phyloP scores from a whole-genome alignment of 2,797 vertebrate species.

The Gouania willdenowi region DNA sequence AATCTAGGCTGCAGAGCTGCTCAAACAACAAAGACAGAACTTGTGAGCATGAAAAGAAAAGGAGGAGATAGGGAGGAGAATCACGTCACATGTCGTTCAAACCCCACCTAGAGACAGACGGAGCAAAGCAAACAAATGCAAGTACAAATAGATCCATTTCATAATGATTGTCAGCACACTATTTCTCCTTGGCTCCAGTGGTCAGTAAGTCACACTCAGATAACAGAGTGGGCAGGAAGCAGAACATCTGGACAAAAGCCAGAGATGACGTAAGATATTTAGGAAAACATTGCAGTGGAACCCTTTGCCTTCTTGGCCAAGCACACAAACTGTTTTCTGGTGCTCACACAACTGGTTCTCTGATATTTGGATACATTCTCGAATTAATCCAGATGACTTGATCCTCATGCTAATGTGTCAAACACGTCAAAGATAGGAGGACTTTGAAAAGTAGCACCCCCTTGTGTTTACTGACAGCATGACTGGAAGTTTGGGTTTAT shows the following conservation, averaged over 20 bases:
- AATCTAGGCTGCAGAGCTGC: slow-evolving; percentile 59
- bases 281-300: not conserved
- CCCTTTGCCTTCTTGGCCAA: not conserved
- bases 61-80: slow-evolving; percentile 2
- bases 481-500: too few species aligned
- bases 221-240: slow-evolving; percentile 24
- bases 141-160: too few species aligned
- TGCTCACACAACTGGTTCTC: not conserved
- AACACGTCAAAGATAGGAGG: not conserved
- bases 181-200: not conserved
- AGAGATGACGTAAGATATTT: slow-evolving; percentile 8
- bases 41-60: slow-evolving; percentile 15
- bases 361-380: not conserved
- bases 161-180: too few species aligned
- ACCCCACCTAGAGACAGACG: slow-evolving; percentile 33
- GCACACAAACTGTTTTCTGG: not conserved
- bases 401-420: not conserved
- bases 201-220: not conserved
- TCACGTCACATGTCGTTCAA: slow-evolving; percentile 22
- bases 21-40: slow-evolving; percentile 26
- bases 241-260: slow-evolving; percentile 7
- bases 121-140: not conserved
- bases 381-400: not conserved
- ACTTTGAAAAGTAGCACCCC: slow-evolving; percentile 25
- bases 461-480: slow-evolving; percentile 33